Base-by-base conservation (phyloP, 2,113 vertebrate species). In the Setophaga petechia region DNA sequence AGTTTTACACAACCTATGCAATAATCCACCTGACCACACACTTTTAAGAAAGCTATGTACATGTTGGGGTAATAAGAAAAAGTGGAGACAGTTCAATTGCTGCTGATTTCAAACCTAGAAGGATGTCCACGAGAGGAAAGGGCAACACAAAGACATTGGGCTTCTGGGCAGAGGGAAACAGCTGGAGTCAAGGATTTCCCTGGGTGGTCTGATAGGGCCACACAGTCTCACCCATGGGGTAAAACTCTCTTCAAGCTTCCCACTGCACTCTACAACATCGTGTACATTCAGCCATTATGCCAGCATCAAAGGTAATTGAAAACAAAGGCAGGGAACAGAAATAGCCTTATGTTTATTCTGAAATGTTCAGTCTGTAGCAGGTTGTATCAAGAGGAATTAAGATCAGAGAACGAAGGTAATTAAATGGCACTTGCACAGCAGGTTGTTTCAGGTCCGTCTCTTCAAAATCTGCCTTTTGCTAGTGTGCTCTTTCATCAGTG, bases 171-270 rank as follows among this genome's bases (percentile, higher is more conserved):
- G 43, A 58, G 57, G 63, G 67, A 76, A 93, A 54, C 12, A 81
- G 55, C 22, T 44, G 66, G 51, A 67, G n/a, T 13, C n/a, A 46
- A 54, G n/a, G 21, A 94, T 74, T 74, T 78, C 27, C 31, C 51
- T 44, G 18, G 12, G 20, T 0, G 3, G 14, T 46, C 84, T 37
- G 52, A 63, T 30, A 61, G n/a, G 57, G 62, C 30, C 23, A 47
- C 18, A 7, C 1, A 9, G 27, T n/a, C 33, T 54, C 54, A 59
- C 14, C 0, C 3, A 25, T 2, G 12, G 24, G 31, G 4, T 33
- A 55, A 44, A 91, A 63, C 22, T 82, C 57, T 47, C 43, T 65
- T 44, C 49, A 44, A n/a, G 28, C 11, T 87, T 33, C 23, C 54
- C 24, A 11, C 30, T 44, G 61, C 22, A 19, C 19, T 44, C 55